Evolutionary conservation across 2,797 vertebrate genomes (phyloP), one percentile per base, ranked within the genome.

Genomic region (Euthynnus affinis): DNA sequence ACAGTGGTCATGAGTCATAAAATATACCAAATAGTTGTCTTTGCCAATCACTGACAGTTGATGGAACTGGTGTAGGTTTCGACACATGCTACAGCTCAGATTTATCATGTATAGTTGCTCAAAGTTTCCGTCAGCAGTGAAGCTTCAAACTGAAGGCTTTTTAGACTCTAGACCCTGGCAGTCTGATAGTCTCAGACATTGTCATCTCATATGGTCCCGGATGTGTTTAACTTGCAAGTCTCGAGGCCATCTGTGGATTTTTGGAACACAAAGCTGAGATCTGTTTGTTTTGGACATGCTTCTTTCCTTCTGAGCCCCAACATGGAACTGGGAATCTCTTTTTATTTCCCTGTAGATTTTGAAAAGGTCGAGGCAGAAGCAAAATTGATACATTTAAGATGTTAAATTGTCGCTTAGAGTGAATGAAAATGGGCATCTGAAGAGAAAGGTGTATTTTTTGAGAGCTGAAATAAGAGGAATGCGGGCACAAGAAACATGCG

Each of bases 201-300:
- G 84, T 87, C 69, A 72, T 84, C 83, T 87, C 88, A 83, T 84
- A 86, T 87, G 86, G 86, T 89, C 77, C 68, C 81, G 77, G 73
- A 83, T 25, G 57, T 93, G 82, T 91, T 88, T 85, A 84, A 89
- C 87, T 88, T 84, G 80, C 68, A 72, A 83, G 79, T 87, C 80
- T 91, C 84, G 69, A 68, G 46, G 79, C 91, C 91, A 90, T 93
- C 91, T 94, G 90, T 86, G 82, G 74, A 77, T 69, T 77, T 70
- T 76, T 91, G 88, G 89, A 91, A 87, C 80, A 66, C 72, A 42
- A 44, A 76, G 40, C 82, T 57, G 65, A 84, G 78, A 85, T 91
- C 84, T 92, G 80, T 86, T 88, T 91, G 64, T 74, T 71, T 89
- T 91, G 87, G 89, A 88, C 3, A 4, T 78, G 81, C 29, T 53